Conservation (phyloP, 2,113 vertebrate species). For the Macquaria ambigua region DNA sequence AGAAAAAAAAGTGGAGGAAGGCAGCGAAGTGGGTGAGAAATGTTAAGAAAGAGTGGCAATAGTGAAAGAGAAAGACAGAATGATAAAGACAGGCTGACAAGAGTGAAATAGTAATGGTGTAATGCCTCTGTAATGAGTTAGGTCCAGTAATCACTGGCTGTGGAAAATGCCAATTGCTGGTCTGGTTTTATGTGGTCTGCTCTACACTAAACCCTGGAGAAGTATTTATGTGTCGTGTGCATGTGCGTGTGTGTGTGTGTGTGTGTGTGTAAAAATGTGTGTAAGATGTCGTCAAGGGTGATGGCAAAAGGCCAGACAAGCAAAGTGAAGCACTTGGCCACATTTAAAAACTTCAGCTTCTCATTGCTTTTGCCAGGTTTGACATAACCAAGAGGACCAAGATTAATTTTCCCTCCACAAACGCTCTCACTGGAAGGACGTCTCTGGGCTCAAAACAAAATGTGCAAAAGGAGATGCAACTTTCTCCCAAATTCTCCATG, state of each 20-base stretch:
- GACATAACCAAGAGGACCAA: slow-evolving; percentile 34
- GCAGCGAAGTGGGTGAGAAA: slow-evolving; percentile 23
- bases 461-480: slow-evolving; percentile 7
- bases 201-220: slow-evolving; percentile 50
- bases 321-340: slow-evolving; percentile 49
- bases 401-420: slow-evolving; percentile 18
- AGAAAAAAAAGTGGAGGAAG: slow-evolving; percentile 8
- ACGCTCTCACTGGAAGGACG: background rate
- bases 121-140: slow-evolving; percentile 58
- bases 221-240: slow-evolving; percentile 55
- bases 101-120: slow-evolving; percentile 35
- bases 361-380: slow-evolving; percentile 37
- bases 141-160: slow-evolving; percentile 69
- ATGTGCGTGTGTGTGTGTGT: slow-evolving; percentile 23
- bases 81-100: slow-evolving; percentile 19
- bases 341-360: slow-evolving; percentile 51
- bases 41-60: slow-evolving; percentile 13
- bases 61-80: background rate
- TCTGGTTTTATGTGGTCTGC: slow-evolving; percentile 67
- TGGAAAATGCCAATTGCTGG: slow-evolving; percentile 57
- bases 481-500: background rate
- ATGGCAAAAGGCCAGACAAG: slow-evolving; percentile 63
- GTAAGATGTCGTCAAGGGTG: slow-evolving; percentile 62
- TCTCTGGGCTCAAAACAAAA: background rate
- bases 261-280: no score